phyloP scores from a whole-genome alignment of 2,797 vertebrate species.

The Percopsis omiscomaycus region DNA sequence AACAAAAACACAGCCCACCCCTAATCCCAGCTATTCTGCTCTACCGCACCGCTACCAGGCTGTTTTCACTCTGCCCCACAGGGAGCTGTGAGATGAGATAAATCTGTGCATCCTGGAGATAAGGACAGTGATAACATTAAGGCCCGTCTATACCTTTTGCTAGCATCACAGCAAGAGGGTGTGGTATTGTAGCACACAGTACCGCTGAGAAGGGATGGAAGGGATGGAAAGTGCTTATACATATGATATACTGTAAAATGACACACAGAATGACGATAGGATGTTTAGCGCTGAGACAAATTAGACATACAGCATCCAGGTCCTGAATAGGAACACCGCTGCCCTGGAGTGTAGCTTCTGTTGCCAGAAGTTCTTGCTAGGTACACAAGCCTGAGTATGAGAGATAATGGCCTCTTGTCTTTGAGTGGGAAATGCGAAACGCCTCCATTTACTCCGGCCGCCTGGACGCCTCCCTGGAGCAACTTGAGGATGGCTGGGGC shows the following conservation, averaged over 20 bases:
- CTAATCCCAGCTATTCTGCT: slow-evolving; percentile 23
- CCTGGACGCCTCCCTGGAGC: slow-evolving; percentile 19
- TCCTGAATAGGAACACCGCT: slow-evolving; percentile 25
- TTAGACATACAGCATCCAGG: neutral
- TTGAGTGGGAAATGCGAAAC: slow-evolving; percentile 7
- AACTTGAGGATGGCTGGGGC: slow-evolving; percentile 24
- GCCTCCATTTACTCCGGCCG: neutral
- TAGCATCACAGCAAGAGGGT: slow-evolving; percentile 20
- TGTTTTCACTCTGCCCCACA: slow-evolving; percentile 32
- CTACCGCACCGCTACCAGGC: slow-evolving; percentile 16
- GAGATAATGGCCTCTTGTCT: slow-evolving; percentile 51
- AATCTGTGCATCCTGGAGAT: slow-evolving; percentile 28
- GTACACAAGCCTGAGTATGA: slow-evolving; percentile 42
- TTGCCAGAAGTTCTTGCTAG: slow-evolving; percentile 33
- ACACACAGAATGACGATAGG: neutral
- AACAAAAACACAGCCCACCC: slow-evolving; percentile 58
- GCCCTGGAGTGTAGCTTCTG: slow-evolving; percentile 19
- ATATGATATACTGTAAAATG: neutral
- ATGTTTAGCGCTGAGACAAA: slow-evolving; percentile 10
- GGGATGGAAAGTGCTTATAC: slow-evolving; percentile 18
- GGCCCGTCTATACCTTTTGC: slow-evolving; percentile 15
- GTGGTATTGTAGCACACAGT: slow-evolving; percentile 29
- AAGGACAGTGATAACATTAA: slow-evolving; percentile 26
- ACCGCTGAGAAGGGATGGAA: slow-evolving; percentile 38
- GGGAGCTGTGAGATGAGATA: slow-evolving; percentile 28